Evolutionary conservation across 1,140 invertebrate species (phyloP), one percentile per base, ranked within the genome.

Genomic region (Drosophila nasuta): DNA sequence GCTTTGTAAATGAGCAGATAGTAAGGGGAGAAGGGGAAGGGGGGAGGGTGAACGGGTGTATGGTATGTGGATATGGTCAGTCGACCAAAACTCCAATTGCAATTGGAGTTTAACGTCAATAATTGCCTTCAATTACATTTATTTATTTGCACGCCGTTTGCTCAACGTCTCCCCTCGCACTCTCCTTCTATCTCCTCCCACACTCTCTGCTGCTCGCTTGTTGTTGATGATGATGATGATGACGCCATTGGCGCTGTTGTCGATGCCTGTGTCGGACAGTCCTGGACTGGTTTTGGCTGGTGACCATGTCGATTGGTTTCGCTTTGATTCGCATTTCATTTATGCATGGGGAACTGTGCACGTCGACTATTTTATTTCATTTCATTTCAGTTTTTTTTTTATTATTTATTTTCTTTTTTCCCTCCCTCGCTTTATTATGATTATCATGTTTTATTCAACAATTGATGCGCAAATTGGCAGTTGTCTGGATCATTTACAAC

Each of bases 391-490:
- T 58, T 45, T 41, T 48, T 65, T 54, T 45, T 30, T 52, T 54
- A 11, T 52, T 56, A 15, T 33, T 17, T 20, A 5, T 1, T 7
- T 54, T 65, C 20, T 77, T 74, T 68, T 76, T 45, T 71, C 59
- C 51, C 28, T 28, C n/a, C 33, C 11, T 35, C 52, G 79, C 79
- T 86, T 86, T 86, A 86, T 87, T 87, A 87, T 89, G 85, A 88
- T 88, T 88, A 89, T 89, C 85, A 88, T 88, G 85, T 89, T 89
- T 89, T 88, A 89, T 89, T 88, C 85, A 88, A 88, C 85, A 88
- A 88, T 88, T 88, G 85, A 88, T 89, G 85, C 83, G 77, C 83
- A 88, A 88, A 88, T 88, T 88, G 83, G 85, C 83, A 88, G 83
- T 88, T 89, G 83, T 88, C 83, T 88, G 83, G 85, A 88, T 88